Percentiles rank a stretch among this genome's conserved stretches.
Evolutionary conservation across 1,140 invertebrate species (phyloP).

Genomic region (Drosophila tani): DNA sequence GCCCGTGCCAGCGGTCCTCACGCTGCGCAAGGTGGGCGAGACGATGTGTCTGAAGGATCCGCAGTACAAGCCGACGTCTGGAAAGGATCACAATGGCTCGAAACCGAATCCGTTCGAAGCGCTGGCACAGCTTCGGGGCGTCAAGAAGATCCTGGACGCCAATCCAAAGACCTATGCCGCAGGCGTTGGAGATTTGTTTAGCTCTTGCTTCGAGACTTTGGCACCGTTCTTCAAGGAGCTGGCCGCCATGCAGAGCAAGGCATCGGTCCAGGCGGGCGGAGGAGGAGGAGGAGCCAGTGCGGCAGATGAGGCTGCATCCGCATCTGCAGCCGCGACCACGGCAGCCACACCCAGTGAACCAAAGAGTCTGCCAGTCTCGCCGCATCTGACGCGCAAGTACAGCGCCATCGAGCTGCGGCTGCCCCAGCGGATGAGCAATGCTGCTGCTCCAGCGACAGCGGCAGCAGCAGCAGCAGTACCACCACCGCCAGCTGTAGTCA

Average conservation of each 20-base stretch:
- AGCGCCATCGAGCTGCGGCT: constrained; percentile 70
- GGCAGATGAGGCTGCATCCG: constrained; percentile 11
- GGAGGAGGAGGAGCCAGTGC: constrained; percentile 19
- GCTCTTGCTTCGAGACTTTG: constrained; percentile 91
- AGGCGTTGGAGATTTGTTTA: constrained; percentile 87
- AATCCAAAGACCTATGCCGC: constrained; percentile 85
- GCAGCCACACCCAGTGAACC: constrained; percentile 71
- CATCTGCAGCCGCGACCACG: constrained; percentile 1
- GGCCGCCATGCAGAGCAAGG: constrained; percentile 64
- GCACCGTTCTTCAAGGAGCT: constrained; percentile 86
- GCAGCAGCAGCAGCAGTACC: constrained; percentile 12
- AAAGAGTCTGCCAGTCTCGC: constrained; percentile 86
- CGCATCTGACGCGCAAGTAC: constrained; percentile 82
- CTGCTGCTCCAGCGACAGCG: constrained; percentile 6
- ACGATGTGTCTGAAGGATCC: constrained; percentile 92
- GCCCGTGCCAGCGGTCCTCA: constrained; percentile 85
- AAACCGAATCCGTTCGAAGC: constrained; percentile 90
- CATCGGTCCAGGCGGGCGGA: constrained; percentile 17
- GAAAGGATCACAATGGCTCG: constrained; percentile 84
- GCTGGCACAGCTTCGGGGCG: constrained; percentile 88
- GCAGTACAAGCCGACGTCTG: constrained; percentile 89
- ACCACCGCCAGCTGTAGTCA: constrained; percentile 5
- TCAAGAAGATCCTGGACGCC: constrained; percentile 91
- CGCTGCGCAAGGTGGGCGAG: constrained; percentile 89
- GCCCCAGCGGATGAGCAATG: constrained; percentile 54